Base-by-base conservation (phyloP, 2,797 vertebrate genomes). In the Channa striata region DNA sequence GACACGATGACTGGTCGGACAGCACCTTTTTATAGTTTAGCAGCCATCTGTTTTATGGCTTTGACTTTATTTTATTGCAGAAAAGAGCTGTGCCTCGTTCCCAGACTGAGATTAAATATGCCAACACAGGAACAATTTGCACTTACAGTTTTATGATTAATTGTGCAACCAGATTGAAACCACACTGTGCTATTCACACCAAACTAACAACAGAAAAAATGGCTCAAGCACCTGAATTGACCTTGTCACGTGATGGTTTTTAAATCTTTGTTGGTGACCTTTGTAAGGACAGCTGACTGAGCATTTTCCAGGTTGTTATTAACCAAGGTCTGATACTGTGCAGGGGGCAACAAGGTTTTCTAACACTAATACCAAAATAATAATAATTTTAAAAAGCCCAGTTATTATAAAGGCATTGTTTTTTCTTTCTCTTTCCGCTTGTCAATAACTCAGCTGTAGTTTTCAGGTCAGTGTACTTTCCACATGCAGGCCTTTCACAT, bases 381-480 rank as follows among this genome's bases (percentile, higher is more conserved):
- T n/a, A n/a, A n/a, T n/a, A n/a, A n/a, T n/a, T n/a, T n/a, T n/a
- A n/a, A n/a, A n/a, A n/a, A n/a, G n/a, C n/a, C n/a, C n/a, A n/a
- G n/a, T n/a, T 86, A 52, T 83, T 25, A 70, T 85, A 37, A 13
- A 2, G 30, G 2, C 33, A 4, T 5, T 30, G 34, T 76, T 43
- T 17, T 17, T 19, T 60, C 11, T 16, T 25, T 34, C 58, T n/a
- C 4, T 82, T 87, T 91, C 86, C 89, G 21, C 80, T 79, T 2
- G 74, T 91, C 90, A 34, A 91, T 92, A 83, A 59, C 62, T 23
- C 10, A 0, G 59, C 80, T 46, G 59, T 48, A 39, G 56, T 76
- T 83, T 74, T 77, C 69, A 54, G 89, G 89, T 89, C 87, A 91
- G 75, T 25, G 70, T 48, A 52, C 74, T 83, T 84, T 87, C 78